Conservation (phyloP, 2,113 vertebrate genomes). For the Ardeotis arabs region DNA sequence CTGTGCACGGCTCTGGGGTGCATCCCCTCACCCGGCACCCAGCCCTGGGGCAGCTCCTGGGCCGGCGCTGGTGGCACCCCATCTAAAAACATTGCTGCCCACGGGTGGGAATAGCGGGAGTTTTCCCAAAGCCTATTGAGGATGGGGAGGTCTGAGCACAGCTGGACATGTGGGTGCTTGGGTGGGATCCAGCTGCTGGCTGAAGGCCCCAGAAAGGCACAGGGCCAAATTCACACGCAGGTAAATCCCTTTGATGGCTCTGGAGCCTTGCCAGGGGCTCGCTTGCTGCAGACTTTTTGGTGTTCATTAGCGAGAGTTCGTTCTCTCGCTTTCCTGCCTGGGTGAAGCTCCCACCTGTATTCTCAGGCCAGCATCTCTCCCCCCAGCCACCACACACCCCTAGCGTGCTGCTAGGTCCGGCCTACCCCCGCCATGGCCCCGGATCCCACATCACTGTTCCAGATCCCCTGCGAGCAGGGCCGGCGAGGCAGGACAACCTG, state of each 20-base stretch:
- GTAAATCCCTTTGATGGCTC: neutral
- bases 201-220: neutral
- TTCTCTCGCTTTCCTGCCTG: accelerated
- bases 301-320: neutral
- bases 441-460: accelerated
- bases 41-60: neutral
- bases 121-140: neutral
- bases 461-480: accelerated
- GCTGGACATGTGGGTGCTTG: neutral
- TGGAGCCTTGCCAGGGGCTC: neutral
- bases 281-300: accelerated
- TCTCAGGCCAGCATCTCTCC: neutral
- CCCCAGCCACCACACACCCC: accelerated
- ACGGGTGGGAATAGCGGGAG: neutral
- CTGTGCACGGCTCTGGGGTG: accelerated
- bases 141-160: neutral
- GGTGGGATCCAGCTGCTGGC: too few relatives aligned
- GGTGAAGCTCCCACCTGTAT: neutral
- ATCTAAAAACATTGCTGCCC: neutral
- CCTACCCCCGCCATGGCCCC: accelerated
- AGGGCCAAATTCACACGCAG: neutral
- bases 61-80: neutral
- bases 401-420: neutral
- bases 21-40: neutral
- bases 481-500: neutral